These are phyloP conservation scores for Psittacula echo DNA, from an alignment of 2,797 vertebrate genomes.

Conservation along the genomic window DNA sequence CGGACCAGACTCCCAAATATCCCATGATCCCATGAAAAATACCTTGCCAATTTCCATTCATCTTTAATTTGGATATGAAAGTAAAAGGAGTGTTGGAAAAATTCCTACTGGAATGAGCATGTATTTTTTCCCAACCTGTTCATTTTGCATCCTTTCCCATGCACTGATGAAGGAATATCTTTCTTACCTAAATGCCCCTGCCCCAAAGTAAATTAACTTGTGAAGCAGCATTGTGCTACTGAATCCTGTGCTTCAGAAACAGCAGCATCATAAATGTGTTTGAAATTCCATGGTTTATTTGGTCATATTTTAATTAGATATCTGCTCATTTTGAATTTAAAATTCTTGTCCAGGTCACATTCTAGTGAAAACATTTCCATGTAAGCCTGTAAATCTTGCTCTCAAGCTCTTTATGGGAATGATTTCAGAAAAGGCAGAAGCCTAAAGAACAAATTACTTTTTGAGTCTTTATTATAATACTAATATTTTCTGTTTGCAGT, in stretches of 20 bases:
- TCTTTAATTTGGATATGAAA: not conserved
- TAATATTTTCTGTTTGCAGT: not conserved
- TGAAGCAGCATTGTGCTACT: not conserved
- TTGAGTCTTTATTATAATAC: not conserved
- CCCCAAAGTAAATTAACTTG: not conserved
- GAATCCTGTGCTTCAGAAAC: not conserved
- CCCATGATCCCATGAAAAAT: not conserved
- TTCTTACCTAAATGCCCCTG: not conserved
- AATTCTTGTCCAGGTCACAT: not conserved
- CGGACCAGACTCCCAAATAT: not conserved
- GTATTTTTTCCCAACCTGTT: not conserved
- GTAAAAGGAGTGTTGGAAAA: fast-evolving
- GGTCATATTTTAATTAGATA: not conserved
- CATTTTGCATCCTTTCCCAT: not conserved
- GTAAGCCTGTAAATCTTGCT: not conserved
- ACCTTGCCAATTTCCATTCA: not conserved
- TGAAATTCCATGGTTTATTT: not conserved
- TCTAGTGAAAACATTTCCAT: not conserved
- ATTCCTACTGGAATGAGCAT: not conserved
- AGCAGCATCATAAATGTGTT: fast-evolving
- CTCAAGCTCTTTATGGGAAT: not conserved
- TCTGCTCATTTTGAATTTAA: not conserved
- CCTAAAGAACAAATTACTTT: not conserved
- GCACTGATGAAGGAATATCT: not conserved
- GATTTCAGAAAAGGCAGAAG: not conserved